Evolutionary conservation across 2,797 vertebrate species (phyloP).

Genomic region (Xenentodon cancila): DNA sequence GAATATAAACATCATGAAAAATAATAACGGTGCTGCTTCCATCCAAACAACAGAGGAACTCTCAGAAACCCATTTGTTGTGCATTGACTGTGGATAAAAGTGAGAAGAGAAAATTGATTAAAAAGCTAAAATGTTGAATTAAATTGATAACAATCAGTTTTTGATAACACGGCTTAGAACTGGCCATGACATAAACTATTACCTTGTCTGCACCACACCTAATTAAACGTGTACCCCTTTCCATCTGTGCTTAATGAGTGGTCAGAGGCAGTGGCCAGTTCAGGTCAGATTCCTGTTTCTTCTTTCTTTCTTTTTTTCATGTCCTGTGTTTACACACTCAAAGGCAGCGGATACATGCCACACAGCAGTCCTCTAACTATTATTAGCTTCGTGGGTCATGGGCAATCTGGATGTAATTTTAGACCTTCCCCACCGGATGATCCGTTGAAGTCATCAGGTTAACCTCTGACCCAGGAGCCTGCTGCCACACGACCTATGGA

Average conservation of each 20-base stretch:
- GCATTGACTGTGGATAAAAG: too few relatives aligned
- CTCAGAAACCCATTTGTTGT: too few relatives aligned
- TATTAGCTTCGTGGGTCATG: constrained; percentile 71
- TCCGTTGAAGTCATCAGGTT: constrained; percentile 73
- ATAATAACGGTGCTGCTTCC: too few relatives aligned
- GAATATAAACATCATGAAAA: too few relatives aligned
- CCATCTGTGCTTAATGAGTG: constrained; percentile 49
- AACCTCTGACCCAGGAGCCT: constrained; percentile 77
- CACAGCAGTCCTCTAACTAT: constrained; percentile 74
- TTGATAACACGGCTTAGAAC: not conserved
- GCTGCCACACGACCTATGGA: constrained; percentile 50
- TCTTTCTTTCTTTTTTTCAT: constrained; percentile 49
- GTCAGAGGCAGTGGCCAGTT: constrained; percentile 56
- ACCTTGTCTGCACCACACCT: constrained; percentile 25
- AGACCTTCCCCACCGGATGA: constrained; percentile 72
- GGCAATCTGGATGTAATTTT: constrained; percentile 75
- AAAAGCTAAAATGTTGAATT: too few relatives aligned
- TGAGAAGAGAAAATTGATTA: too few relatives aligned
- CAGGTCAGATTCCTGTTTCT: constrained; percentile 71
- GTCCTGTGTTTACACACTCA: constrained; percentile 63
- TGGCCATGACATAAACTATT: constrained; percentile 39
- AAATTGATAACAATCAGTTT: too few relatives aligned
- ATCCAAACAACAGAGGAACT: too few relatives aligned
- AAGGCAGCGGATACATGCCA: constrained; percentile 66
- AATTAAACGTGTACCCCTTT: constrained; percentile 55